Percentiles rank a stretch among this genome's conserved stretches.
phyloP scores from a whole-genome alignment of 2,797 vertebrate species.

The Mareca strepera region DNA sequence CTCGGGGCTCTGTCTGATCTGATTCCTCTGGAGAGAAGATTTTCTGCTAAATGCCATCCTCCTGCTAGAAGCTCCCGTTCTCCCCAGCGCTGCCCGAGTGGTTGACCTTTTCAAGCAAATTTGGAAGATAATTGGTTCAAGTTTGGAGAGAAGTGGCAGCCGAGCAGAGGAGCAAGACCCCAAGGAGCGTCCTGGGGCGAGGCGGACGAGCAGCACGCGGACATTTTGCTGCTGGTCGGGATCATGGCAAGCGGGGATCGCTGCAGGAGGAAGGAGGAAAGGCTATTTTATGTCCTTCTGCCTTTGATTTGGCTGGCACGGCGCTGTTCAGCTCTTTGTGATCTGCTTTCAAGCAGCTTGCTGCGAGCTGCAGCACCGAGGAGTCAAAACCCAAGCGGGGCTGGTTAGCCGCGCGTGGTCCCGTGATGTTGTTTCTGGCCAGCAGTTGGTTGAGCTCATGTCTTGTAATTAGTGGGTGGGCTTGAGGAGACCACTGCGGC shows the following conservation, averaged over 20 bases:
- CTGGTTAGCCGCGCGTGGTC: conserved; percentile 5
- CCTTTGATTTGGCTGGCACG: background rate
- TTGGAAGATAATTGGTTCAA: background rate
- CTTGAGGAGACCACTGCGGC: conserved; percentile 44
- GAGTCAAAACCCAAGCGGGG: background rate
- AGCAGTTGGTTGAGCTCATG: conserved; percentile 46
- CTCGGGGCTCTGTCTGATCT: background rate
- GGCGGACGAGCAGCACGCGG: background rate
- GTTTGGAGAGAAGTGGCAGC: background rate
- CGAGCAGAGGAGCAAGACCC: background rate
- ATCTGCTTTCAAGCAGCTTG: background rate
- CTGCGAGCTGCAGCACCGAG: background rate
- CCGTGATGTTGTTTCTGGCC: conserved; percentile 54
- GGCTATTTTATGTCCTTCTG: background rate
- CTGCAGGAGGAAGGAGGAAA: background rate
- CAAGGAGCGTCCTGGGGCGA: background rate
- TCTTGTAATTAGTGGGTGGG: conserved; percentile 66
- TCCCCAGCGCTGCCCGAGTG: background rate
- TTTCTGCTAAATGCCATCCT: background rate
- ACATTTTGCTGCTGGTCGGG: background rate
- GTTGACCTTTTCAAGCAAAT: background rate
- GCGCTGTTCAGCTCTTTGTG: background rate
- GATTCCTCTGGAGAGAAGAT: background rate
- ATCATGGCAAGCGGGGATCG: background rate
- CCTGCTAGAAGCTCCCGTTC: background rate